phyloP scores from a whole-genome alignment of 2,888 invertebrate genomes.

The Cataglyphis albicans region DNA sequence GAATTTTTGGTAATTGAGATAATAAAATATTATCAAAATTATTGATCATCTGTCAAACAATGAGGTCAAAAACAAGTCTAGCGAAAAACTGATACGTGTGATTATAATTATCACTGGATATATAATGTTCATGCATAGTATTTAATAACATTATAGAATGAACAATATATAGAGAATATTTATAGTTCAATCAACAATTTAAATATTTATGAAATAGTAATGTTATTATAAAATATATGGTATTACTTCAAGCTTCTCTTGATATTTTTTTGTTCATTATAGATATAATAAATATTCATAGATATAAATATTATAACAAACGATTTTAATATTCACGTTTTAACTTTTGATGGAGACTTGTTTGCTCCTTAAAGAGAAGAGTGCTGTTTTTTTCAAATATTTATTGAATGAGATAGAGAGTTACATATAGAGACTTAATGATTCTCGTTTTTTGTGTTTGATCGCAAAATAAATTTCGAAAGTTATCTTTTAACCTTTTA shows the following conservation, averaged over 20 bases:
- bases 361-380: background rate
- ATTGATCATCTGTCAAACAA: background rate
- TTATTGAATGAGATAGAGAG: no score
- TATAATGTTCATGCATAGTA: background rate
- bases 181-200: background rate
- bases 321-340: background rate
- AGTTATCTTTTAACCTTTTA: background rate
- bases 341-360: background rate
- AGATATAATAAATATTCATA: background rate
- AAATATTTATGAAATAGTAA: background rate
- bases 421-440: background rate
- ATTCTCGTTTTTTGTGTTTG: background rate
- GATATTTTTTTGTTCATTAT: background rate
- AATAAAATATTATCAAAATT: background rate
- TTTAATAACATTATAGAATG: background rate
- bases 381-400: background rate
- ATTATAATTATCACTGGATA: background rate
- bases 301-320: background rate
- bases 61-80: background rate
- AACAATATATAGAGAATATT: background rate
- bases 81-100: background rate
- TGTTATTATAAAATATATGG: background rate
- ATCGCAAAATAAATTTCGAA: background rate
- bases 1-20: background rate
- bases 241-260: background rate